Evolutionary conservation across 2,797 vertebrate species (phyloP).

Genomic region (Lepilemur septentrionalis): DNA sequence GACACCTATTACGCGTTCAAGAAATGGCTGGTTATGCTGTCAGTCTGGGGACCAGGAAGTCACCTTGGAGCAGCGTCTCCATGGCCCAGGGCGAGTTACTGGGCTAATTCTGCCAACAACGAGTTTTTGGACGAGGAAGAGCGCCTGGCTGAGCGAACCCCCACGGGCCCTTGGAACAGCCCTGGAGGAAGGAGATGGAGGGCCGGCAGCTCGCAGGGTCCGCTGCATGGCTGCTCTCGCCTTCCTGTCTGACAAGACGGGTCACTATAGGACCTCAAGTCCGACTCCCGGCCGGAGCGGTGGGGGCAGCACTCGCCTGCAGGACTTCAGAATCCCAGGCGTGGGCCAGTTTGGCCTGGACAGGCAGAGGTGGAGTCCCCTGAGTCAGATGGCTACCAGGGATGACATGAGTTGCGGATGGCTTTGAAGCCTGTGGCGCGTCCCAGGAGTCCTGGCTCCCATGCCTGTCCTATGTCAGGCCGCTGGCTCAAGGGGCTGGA

Average conservation of each 20-base stretch:
- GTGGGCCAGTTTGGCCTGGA: accelerated
- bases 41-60: background rate
- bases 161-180: background rate
- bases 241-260: background rate
- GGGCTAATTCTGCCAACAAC: background rate
- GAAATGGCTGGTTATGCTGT: background rate
- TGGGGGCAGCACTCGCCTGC: accelerated
- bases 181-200: background rate
- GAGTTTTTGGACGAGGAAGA: background rate
- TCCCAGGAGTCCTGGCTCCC: background rate
- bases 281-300: accelerated
- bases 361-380: background rate
- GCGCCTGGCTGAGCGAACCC: background rate
- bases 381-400: accelerated
- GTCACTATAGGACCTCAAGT: background rate
- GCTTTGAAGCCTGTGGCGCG: accelerated
- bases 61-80: background rate
- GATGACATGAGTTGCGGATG: background rate
- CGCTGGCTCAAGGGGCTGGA: background rate
- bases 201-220: background rate
- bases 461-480: background rate
- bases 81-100: background rate
- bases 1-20: background rate
- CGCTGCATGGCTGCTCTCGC: accelerated
- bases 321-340: background rate